phyloP scores from a whole-genome alignment of 2,888 invertebrate genomes.

The Rhagonycha fulva region DNA sequence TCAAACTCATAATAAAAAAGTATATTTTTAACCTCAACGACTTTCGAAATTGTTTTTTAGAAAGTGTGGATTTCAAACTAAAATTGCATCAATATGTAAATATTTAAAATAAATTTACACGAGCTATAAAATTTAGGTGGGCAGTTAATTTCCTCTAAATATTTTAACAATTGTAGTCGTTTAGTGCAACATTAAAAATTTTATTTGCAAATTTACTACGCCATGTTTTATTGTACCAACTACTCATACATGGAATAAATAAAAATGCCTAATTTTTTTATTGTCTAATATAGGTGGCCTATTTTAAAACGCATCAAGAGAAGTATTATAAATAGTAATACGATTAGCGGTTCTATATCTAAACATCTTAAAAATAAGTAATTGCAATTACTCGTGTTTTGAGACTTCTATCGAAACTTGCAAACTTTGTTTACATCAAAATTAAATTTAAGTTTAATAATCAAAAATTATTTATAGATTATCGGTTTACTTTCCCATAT shows the following conservation, averaged over 20 bases:
- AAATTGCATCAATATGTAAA: not conserved
- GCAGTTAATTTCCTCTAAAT: not conserved
- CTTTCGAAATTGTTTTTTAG: not conserved
- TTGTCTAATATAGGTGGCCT: not conserved
- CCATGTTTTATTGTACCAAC: not conserved
- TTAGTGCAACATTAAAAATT: not conserved
- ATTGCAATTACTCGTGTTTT: not conserved
- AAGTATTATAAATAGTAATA: conserved; percentile 1
- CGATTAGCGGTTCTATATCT: not conserved
- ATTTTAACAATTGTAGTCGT: not conserved
- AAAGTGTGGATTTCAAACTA: not conserved
- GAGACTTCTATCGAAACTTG: not conserved
- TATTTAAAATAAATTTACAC: not conserved
- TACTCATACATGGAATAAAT: not conserved
- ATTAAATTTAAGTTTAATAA: not conserved
- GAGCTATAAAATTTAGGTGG: not conserved
- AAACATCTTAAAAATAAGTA: conserved; percentile 1
- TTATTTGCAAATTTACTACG: not conserved
- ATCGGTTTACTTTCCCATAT: not conserved
- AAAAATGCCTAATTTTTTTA: not conserved
- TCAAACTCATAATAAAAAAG: not conserved
- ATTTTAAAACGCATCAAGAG: conserved; percentile 1
- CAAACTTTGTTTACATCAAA: not conserved
- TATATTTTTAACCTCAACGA: not conserved
- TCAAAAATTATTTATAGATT: not conserved